phyloP scores from a whole-genome alignment of 2,113 vertebrate genomes.

The Podocnemis expansa region DNA sequence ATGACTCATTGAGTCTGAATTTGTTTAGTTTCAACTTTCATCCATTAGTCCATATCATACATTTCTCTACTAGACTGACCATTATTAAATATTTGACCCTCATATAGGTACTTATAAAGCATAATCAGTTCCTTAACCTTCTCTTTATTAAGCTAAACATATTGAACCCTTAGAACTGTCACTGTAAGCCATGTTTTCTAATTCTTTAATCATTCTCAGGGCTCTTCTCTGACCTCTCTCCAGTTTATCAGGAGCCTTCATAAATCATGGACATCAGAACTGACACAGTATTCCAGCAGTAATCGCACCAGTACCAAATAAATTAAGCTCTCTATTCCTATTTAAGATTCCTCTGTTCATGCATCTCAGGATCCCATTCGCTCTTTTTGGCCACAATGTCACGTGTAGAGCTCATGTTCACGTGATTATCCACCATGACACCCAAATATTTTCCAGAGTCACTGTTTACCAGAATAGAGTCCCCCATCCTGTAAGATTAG shows the following conservation, averaged over 20 bases:
- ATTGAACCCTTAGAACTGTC: background rate
- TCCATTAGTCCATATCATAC: no score
- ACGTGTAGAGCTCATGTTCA: background rate
- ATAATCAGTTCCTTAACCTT: background rate
- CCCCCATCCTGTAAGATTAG: no score
- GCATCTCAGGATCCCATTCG: background rate
- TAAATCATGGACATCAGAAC: no score
- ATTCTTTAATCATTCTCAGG: no score
- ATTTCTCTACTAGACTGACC: background rate
- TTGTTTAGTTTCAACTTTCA: background rate
- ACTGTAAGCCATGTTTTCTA: background rate
- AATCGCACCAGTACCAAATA: background rate
- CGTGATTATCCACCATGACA: background rate
- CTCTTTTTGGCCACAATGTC: background rate
- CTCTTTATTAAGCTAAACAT: background rate
- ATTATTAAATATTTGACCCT: background rate
- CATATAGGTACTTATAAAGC: no score
- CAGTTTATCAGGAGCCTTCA: no score
- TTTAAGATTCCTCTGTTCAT: background rate
- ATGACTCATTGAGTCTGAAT: background rate
- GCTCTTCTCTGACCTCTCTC: no score
- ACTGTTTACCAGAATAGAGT: background rate
- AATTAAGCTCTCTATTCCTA: background rate
- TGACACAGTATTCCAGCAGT: no score
- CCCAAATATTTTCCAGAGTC: background rate